Base-by-base conservation (phyloP, 2,797 vertebrate species). In the Sebastes miniatus region DNA sequence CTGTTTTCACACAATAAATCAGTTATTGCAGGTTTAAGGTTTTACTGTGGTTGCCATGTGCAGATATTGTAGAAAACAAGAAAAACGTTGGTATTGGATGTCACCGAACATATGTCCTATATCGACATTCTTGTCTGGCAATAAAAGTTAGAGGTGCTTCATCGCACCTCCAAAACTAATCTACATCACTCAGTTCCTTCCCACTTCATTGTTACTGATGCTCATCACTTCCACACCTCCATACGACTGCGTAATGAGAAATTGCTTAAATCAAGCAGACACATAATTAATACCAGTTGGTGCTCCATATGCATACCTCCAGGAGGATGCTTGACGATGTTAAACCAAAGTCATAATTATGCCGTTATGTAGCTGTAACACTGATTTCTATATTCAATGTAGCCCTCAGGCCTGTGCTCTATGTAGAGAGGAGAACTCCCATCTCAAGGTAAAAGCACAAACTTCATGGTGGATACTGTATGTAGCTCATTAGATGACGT, bases 401-500 rank as follows among this genome's bases (percentile, higher is more conserved):
- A 82, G 75, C 81, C 83, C 80, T 76, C 9, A 34, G 85, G 85
- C 80, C 8, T 12, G 9, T 31, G 63, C 43, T 84, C 54, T 57
- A 70, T 2, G 4, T 18, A 56, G n/a, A 73, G 63, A 72, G 36
- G 70, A 87, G 25, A 47, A 73, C 73, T 81, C 52, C 56, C 47
- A 87, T 89, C 83, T 89, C 79, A 93, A 91, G 83, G 87, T 92
- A 91, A 89, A 87, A 81, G 81, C 62, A 80, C 27, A 62, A 76
- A 80, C 86, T 90, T 88, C 80, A 84, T 64, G 85, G 62, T 86
- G 69, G 88, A 88, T 86, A 85, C 70, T 81, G 77, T 79, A 79
- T 83, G 82, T 67, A 85, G 91, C 90, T 94, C 92, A 92, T 94
- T 93, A 94, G 83, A 88, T 36, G 80, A 73, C 69, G 71, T 24